These are phyloP conservation scores for Mormyrus lacerda DNA, from an alignment of 2,113 vertebrate genomes.

Conservation along the genomic window DNA sequence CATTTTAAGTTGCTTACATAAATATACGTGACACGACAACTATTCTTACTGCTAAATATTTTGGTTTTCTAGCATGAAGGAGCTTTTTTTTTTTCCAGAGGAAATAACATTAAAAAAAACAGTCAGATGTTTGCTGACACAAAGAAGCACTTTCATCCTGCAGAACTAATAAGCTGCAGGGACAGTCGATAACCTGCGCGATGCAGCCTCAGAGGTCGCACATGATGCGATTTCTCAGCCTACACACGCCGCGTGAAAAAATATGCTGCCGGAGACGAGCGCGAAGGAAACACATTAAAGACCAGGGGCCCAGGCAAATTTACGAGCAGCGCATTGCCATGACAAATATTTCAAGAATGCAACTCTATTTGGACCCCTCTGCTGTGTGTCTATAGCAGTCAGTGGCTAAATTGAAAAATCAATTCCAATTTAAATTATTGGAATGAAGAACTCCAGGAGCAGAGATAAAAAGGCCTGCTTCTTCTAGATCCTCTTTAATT, in stretches of 20 bases:
- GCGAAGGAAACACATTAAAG: constrained; percentile 63
- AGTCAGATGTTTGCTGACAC: not conserved
- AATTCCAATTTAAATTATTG: constrained; percentile 99
- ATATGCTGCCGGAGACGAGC: constrained; percentile 65
- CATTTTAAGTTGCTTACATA: not conserved
- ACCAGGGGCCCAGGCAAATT: constrained; percentile 61
- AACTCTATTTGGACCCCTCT: constrained; percentile 78
- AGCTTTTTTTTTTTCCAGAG: not conserved
- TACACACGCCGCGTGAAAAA: constrained; percentile 61
- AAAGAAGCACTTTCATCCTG: not conserved
- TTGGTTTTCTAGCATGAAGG: not conserved
- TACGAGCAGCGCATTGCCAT: constrained; percentile 75
- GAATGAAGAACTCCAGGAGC: constrained; percentile 98
- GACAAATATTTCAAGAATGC: constrained; percentile 81
- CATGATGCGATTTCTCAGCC: constrained; percentile 59
- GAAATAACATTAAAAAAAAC: constrained; percentile 4
- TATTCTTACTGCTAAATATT: not conserved
- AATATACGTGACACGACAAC: not conserved
- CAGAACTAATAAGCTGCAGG: constrained; percentile 39
- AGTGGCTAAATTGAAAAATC: constrained; percentile 99
- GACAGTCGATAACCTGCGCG: constrained; percentile 47
- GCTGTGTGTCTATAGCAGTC: constrained; percentile 91
- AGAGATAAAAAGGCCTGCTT: constrained; percentile 86
- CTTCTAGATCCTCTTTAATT: constrained; percentile 97
- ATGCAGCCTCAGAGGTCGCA: constrained; percentile 51